Evolutionary conservation across 2,113 vertebrate genomes (phyloP), one percentile per base, ranked within the genome.

Genomic region (Lucifuga dentata): DNA sequence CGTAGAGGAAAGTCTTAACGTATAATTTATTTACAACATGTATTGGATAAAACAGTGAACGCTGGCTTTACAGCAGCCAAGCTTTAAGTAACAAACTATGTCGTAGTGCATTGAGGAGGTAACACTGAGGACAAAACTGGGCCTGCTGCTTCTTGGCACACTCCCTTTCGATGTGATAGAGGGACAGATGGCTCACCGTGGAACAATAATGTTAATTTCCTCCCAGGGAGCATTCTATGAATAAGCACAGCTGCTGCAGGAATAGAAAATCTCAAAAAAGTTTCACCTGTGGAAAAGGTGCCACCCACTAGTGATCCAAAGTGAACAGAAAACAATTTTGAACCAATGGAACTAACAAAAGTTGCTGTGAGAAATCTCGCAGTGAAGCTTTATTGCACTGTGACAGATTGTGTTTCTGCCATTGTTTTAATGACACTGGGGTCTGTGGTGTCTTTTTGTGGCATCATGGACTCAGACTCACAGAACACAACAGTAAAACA

Each of bases 161-260:
- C 15, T 20, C 7, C 44, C 60, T 65, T 21, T 44, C 72, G 65
- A 39, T 29, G 19, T 17, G 23, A 67, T 33, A 66, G 39, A 76
- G 70, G 3, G 69, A 58, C 83, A 91, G 86, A 90, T 90, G 86
- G 88, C 72, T 76, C 68, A 76, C 35, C 65, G 55, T 87, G 64
- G 3, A 35, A 44, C 23, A 55, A 53, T 66, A 56, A 84, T 78
- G 58, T 39, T 62, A 19, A 61, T 55, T 78, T 82, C 36, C 64
- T 81, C 49, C 58, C 3, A n/a, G 24, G 45, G 58, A 77, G 21
- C 38, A 33, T 20, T 68, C 19, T 68, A 12, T 51, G 62, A 80
- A 52, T 49, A 15, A 58, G 61, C 16, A 13, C 6, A 19, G 32
- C 52, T 51, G 21, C 46, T 38, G n/a, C n/a, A n/a, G n/a, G n/a